phyloP scores from a whole-genome alignment of 2,113 vertebrate species.

The Oreochromis aureus region DNA sequence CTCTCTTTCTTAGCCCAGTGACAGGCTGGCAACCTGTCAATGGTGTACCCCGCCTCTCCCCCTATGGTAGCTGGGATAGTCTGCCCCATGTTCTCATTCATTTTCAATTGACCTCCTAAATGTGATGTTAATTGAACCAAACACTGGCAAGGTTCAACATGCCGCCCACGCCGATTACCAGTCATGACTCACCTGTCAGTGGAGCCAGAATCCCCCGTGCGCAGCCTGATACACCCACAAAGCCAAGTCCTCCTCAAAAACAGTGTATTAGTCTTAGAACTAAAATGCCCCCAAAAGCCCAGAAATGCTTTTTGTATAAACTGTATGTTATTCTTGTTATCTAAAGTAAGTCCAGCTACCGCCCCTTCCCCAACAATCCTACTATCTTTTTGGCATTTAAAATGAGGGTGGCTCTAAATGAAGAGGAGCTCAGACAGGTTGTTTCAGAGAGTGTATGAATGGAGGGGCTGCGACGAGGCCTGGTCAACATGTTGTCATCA shows the following conservation, averaged over 20 bases:
- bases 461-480: neutral
- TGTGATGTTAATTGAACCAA: neutral
- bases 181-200: neutral
- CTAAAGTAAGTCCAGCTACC: neutral
- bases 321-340: neutral
- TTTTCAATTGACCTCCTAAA: neutral
- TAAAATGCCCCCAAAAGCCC: rapidly evolving
- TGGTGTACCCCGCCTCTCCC: neutral
- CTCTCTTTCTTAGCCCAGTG: neutral
- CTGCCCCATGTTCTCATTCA: neutral
- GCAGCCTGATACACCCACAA: neutral
- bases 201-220: neutral
- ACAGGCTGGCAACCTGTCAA: neutral
- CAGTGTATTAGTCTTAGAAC: neutral
- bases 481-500: neutral
- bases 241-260: neutral
- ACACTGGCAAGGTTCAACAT: neutral
- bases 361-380: neutral
- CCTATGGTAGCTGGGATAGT: neutral
- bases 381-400: neutral
- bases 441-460: neutral
- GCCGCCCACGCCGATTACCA: no score
- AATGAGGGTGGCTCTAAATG: neutral
- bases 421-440: neutral
- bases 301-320: neutral